Base-by-base conservation (phyloP, 1,140 invertebrate species). In the Trichogramma pretiosum region DNA sequence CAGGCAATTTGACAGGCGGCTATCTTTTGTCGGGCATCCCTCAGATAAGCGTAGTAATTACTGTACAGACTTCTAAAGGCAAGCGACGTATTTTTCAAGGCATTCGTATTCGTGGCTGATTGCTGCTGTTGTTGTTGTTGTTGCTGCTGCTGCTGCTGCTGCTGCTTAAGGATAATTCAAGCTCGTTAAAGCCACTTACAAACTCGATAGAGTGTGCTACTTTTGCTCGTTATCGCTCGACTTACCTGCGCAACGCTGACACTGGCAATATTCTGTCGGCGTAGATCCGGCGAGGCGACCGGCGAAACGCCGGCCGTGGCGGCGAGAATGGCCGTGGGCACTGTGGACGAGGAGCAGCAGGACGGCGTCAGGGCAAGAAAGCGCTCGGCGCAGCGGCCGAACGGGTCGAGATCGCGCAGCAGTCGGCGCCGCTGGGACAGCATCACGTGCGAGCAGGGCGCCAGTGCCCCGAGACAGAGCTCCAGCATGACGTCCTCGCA, bases 401-500 rank as follows among this genome's bases (percentile, higher is more conserved):
- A 89, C 0, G 85, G 74, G 67, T 93, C 86, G 13, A 87, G 77
- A 48, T 91, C 82, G 23, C 83, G 75, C 30, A 92, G 74, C 34
- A 92, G 73, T 55, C 83, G 78, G 28, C 84, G 76, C 34, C 82
- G 70, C 64, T 90, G 85, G 17, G 87, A 88, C 8, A 89, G 75
- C 81, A 93, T 89, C 1, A 96, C 78, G 70, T 96, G 91, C n/a
- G 84, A 83, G 61, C 90, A 91, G 11, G 87, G 88, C 54, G 87
- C 77, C 37, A 97, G 72, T 62, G 93, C 86, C 70, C 84, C 86
- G 54, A 93, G 84, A 38, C 96, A 79, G 21, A 96, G 72, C 62
- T 94, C 89, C 56, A 95, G 74, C 85, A 97, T 92, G n/a, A 97
- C 79, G 67, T 98, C 95, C 73, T 98, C 95, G 70, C 91, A 97